Conservation (phyloP, 2,113 vertebrate genomes). For the Pimephales promelas region DNA sequence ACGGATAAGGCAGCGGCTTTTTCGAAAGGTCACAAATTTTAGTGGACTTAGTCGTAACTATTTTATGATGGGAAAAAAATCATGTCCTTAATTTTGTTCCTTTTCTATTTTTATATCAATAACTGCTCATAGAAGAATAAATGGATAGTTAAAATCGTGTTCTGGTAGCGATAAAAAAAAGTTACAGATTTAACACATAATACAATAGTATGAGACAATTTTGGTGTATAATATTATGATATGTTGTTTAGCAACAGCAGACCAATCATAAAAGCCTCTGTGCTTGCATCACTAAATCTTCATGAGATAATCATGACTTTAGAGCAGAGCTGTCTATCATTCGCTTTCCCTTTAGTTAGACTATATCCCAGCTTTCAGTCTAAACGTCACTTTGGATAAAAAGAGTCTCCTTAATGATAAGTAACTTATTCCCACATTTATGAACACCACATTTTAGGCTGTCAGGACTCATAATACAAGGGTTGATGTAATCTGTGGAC, state of each 20-base stretch:
- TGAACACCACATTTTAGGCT: constrained; percentile 34
- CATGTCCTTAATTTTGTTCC: constrained; percentile 12
- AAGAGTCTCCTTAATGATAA: too few relatives aligned
- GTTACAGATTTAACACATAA: not conserved
- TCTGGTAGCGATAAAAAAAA: too few relatives aligned
- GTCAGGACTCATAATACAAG: constrained; percentile 43
- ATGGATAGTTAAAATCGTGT: constrained; percentile 1
- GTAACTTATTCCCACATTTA: too few relatives aligned
- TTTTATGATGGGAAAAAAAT: constrained; percentile 42
- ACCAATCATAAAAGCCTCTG: not conserved
- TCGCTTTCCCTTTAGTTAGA: not conserved
- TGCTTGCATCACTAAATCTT: not conserved
- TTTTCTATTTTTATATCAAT: constrained; percentile 28
- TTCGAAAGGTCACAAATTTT: constrained; percentile 41
- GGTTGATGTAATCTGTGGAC: constrained; percentile 9
- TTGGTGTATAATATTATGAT: not conserved
- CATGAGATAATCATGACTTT: not conserved
- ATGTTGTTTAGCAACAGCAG: not conserved
- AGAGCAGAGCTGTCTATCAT: not conserved
- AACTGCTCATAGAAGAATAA: constrained; percentile 12
- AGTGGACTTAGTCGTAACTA: constrained; percentile 25
- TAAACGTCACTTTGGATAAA: not conserved
- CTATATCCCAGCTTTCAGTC: not conserved
- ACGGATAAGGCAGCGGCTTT: constrained; percentile 25
- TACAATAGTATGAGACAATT: not conserved